Percentiles rank a stretch among this genome's conserved stretches.
phyloP scores from a whole-genome alignment of 2,888 invertebrate genomes.

The Pomacea canaliculata region DNA sequence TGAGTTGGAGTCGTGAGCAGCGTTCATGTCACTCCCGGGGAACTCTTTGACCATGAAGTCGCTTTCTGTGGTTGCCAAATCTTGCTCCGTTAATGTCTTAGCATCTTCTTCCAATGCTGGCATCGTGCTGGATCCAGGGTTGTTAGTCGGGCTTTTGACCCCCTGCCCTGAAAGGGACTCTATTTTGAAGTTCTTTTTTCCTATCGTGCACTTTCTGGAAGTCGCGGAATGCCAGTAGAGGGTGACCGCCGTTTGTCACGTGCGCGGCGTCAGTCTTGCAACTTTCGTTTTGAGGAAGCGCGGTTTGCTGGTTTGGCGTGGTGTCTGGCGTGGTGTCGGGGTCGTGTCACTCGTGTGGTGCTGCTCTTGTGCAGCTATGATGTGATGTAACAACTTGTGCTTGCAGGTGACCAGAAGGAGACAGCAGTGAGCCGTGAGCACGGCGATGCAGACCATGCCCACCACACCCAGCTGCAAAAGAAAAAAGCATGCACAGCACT shows the following conservation, averaged over 20 bases:
- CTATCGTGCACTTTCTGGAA: too few species aligned
- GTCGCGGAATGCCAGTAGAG: conserved; percentile 4
- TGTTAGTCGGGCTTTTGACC: background rate
- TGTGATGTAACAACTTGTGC: conserved; percentile 47
- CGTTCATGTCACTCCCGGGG: too few species aligned
- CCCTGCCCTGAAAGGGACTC: too few species aligned
- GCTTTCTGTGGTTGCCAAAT: too few species aligned
- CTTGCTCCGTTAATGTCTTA: too few species aligned
- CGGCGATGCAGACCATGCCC: conserved; percentile 58
- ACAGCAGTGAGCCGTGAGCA: conserved; percentile 65
- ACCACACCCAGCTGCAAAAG: conserved; percentile 60
- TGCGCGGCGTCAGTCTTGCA: background rate
- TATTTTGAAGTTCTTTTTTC: too few species aligned
- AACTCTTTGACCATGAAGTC: too few species aligned
- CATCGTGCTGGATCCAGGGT: background rate
- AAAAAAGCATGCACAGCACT: background rate
- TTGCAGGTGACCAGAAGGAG: conserved; percentile 64
- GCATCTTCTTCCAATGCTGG: too few species aligned
- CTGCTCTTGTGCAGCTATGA: conserved; percentile 14
- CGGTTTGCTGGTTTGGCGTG: background rate
- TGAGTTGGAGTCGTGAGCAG: too few species aligned
- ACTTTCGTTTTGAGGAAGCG: background rate
- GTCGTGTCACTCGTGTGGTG: too few species aligned
- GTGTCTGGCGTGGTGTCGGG: too few species aligned
- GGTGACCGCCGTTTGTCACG: too few species aligned